phyloP scores from a whole-genome alignment of 2,888 invertebrate genomes.

The Agrotis clavis region DNA sequence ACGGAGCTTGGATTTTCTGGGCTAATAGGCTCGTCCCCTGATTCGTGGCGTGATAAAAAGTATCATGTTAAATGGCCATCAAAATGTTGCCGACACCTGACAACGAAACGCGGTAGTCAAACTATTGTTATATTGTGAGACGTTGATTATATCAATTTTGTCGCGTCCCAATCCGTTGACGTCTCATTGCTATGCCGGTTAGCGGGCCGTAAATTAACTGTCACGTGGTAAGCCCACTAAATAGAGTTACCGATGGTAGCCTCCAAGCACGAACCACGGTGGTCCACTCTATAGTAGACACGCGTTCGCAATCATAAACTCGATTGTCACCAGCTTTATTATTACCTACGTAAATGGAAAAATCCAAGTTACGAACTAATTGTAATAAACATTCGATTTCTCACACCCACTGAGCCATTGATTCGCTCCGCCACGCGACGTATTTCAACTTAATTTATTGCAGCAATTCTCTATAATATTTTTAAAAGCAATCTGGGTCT shows the following conservation, averaged over 20 bases:
- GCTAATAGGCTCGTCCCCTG: no score
- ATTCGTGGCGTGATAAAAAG: not conserved
- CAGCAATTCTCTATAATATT: slow-evolving; percentile 38
- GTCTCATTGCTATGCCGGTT: slow-evolving; percentile 80
- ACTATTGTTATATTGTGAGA: slow-evolving; percentile 75
- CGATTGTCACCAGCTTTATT: slow-evolving; percentile 58
- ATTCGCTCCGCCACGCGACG: slow-evolving; percentile 33
- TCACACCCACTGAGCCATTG: slow-evolving; percentile 43
- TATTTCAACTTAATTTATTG: slow-evolving; percentile 48
- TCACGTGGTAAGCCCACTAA: slow-evolving; percentile 70
- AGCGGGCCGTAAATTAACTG: slow-evolving; percentile 80
- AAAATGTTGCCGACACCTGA: slow-evolving; percentile 69
- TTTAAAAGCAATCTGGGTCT: slow-evolving; percentile 49
- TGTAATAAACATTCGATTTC: slow-evolving; percentile 41
- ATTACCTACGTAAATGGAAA: slow-evolving; percentile 55
- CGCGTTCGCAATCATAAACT: slow-evolving; percentile 63
- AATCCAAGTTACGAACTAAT: slow-evolving; percentile 48
- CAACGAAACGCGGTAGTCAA: slow-evolving; percentile 61
- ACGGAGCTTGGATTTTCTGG: not conserved
- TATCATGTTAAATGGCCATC: not conserved
- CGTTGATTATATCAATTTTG: slow-evolving; percentile 77
- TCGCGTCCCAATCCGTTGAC: slow-evolving; percentile 61
- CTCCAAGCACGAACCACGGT: slow-evolving; percentile 58
- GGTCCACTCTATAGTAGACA: slow-evolving; percentile 67
- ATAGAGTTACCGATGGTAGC: slow-evolving; percentile 57